Percentiles rank a stretch among this genome's conserved stretches.
These are phyloP conservation scores for Zaprionus vittiger DNA, from an alignment of 1,140 invertebrate genomes.

Conservation along the genomic window DNA sequence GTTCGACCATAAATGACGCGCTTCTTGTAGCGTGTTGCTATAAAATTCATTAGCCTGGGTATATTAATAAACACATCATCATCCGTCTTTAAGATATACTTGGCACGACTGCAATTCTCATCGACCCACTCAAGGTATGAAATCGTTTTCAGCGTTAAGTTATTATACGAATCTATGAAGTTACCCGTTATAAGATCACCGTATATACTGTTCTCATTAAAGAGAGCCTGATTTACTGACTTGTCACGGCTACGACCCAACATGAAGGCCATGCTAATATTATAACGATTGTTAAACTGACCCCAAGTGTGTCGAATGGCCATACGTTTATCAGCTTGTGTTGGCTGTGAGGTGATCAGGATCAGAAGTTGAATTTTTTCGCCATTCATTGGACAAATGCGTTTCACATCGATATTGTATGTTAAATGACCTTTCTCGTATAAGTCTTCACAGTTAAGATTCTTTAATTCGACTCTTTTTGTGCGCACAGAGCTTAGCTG, in stretches of 20 bases:
- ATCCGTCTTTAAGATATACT: conserved; percentile 93
- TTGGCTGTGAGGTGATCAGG: conserved; percentile 91
- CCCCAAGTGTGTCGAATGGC: conserved; percentile 94
- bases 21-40: conserved; percentile 88
- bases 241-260: conserved; percentile 87
- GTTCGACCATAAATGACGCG: conserved; percentile 91
- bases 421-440: conserved; percentile 88
- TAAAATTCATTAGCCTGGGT: conserved; percentile 89
- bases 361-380: conserved; percentile 88
- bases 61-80: conserved; percentile 97
- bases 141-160: conserved; percentile 94
- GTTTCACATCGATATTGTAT: conserved; percentile 85
- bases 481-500: background rate
- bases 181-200: conserved; percentile 91
- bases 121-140: conserved; percentile 93
- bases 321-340: conserved; percentile 89
- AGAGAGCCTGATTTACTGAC: conserved; percentile 85
- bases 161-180: conserved; percentile 93
- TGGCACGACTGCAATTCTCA: conserved; percentile 89
- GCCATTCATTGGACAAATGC: conserved; percentile 88
- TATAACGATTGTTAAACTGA: conserved; percentile 89
- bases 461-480: background rate
- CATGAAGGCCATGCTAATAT: conserved; percentile 91
- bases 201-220: conserved; percentile 89
- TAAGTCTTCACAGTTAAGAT: conserved; percentile 84